phyloP scores from a whole-genome alignment of 2,113 vertebrate genomes.

The Zonotrichia leucophrys region DNA sequence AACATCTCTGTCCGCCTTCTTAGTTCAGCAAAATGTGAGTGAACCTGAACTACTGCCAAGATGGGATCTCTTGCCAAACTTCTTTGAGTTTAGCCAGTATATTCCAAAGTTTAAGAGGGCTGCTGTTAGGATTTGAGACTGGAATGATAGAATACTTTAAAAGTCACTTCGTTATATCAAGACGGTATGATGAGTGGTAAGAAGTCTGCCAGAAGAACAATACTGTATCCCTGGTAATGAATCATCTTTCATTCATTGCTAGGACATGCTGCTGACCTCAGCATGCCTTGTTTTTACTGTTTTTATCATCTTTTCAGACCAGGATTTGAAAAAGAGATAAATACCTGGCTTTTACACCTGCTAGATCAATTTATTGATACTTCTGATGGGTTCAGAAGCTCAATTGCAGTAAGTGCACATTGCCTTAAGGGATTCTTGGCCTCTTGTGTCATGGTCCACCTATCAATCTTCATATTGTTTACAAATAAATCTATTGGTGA shows the following conservation, averaged over 20 bases:
- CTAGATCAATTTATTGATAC: background rate
- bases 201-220: background rate
- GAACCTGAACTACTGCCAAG: background rate
- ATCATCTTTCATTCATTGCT: background rate
- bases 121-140: background rate
- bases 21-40: background rate
- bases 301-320: background rate
- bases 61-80: background rate
- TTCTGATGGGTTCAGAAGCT: background rate
- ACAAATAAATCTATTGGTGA: background rate
- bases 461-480: background rate
- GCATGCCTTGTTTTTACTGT: background rate
- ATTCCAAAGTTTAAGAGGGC: background rate
- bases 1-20: accelerated
- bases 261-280: background rate
- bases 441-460: background rate
- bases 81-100: background rate
- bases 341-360: background rate
- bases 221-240: background rate
- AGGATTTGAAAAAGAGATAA: background rate
- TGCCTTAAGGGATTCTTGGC: background rate
- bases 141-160: background rate
- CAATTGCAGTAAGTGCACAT: background rate
- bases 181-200: background rate
- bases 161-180: background rate